phyloP scores from a whole-genome alignment of 2,113 vertebrate genomes.

The Python bivittatus region DNA sequence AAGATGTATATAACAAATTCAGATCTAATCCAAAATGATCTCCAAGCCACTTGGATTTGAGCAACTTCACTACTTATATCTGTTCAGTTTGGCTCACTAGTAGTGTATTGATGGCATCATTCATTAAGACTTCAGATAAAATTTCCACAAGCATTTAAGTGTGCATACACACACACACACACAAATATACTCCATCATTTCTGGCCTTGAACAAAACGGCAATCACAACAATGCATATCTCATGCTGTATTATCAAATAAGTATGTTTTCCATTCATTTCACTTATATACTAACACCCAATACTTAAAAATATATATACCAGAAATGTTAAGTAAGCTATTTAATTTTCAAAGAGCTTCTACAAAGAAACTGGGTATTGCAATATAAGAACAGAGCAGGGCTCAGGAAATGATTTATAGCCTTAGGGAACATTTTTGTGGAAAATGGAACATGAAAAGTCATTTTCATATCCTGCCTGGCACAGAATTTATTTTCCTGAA shows the following conservation, averaged over 20 bases:
- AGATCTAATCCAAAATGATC: not conserved
- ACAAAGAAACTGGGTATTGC: conserved; percentile 10
- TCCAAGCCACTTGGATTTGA: not conserved
- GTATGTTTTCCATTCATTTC: not conserved
- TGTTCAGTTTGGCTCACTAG: not conserved
- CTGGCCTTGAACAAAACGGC: not conserved
- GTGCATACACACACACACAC: not conserved
- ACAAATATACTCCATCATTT: not conserved
- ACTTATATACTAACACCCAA: not conserved
- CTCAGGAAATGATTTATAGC: conserved; percentile 37
- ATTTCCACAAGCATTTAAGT: not conserved
- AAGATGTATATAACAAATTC: not conserved
- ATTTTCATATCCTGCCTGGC: conserved; percentile 32
- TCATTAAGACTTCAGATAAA: not conserved
- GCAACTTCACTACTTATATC: accelerated
- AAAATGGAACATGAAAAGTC: conserved; percentile 35
- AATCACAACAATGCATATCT: not conserved
- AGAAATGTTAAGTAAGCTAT: not conserved
- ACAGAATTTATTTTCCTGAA: conserved; percentile 29
- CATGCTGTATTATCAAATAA: accelerated
- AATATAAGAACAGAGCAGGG: not conserved
- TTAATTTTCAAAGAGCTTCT: not conserved
- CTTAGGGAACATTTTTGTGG: conserved; percentile 17
- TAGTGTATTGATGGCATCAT: not conserved
- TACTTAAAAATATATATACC: not conserved